phyloP scores from a whole-genome alignment of 2,797 vertebrate genomes.

The Coregonus sp. region DNA sequence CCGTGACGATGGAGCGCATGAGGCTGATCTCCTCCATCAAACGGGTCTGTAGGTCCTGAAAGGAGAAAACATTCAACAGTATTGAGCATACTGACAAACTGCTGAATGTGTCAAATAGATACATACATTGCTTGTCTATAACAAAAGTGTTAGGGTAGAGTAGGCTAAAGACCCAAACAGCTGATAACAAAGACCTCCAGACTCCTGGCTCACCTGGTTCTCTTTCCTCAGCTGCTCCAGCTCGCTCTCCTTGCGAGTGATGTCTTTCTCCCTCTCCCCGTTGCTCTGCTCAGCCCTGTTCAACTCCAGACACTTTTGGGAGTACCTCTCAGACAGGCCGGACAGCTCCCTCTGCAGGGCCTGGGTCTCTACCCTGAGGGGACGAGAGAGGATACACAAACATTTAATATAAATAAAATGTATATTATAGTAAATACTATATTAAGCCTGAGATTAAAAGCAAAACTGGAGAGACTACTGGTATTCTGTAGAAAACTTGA shows the following conservation, averaged over 20 bases:
- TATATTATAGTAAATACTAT: no score
- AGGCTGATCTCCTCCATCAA: constrained; percentile 84
- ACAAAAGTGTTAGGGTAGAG: neutral
- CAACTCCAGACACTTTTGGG: constrained; percentile 93
- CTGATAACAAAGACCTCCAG: neutral
- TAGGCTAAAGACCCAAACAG: neutral
- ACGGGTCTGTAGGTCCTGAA: constrained; percentile 84
- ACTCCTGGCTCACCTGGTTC: constrained; percentile 81
- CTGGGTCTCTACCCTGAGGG: constrained; percentile 81
- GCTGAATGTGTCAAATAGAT: neutral
- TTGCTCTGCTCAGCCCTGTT: constrained; percentile 81
- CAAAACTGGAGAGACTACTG: neutral
- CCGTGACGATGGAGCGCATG: constrained; percentile 69
- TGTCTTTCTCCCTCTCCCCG: constrained; percentile 80
- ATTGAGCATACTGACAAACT: neutral
- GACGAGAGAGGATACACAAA: neutral
- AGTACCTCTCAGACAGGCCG: constrained; percentile 90
- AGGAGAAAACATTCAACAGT: constrained; percentile 3
- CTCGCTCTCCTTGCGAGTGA: constrained; percentile 83
- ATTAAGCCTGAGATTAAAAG: no score
- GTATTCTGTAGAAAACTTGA: neutral
- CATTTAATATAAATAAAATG: neutral
- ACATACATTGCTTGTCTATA: neutral
- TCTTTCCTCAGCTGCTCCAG: constrained; percentile 88
- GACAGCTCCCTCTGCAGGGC: constrained; percentile 87